Base-by-base conservation (phyloP, 2,797 vertebrate species). In the Liparis tanakae region DNA sequence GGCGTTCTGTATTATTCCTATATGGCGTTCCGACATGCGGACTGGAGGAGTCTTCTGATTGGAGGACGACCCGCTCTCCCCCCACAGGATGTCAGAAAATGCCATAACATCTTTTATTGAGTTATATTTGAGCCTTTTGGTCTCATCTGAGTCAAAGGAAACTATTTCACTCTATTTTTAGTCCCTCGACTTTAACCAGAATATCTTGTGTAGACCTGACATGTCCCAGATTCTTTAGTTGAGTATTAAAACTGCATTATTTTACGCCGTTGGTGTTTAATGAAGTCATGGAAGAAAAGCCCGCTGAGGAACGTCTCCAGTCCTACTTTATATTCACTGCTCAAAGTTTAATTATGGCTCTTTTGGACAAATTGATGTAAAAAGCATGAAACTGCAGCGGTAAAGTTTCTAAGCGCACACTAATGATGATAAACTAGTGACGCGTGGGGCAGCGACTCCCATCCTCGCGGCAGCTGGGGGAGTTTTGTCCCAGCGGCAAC, bases 381-480 rank as follows among this genome's bases (percentile, higher is more conserved):
- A 44, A 30, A 3, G 30, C 4, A 18, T 57, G 20, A 30, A 57
- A 63, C 39, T 1, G 3, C 15, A 20, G 48, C n/a, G 3, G 15
- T 53, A n/a, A 36, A 12, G 33, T 43, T 46, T 59, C 9, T 33
- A 20, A 37, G 6, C 51, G 34, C 53, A 30, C 4, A 39, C 15
- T 25, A n/a, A 30, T 33, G 7, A 37, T 55, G 22, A 12, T 39
- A 3, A 9, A 58, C 46, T 4, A 22, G 6, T 34, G 43, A 20
- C 5, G 0, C 50, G 18, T 14, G 48, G 9, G 30, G 14, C n/a
- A n/a, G 15, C 33, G 10, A 71, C 54, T 70, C 62, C 65, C 30
- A 15, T 33, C 33, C 64, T 54, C 44, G 56, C 8, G 17, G 39
- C 59, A 65, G 58, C 59, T 65, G 54, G 54, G 18, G n/a, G 10